Percentiles rank a stretch among this genome's conserved stretches.
Evolutionary conservation across 2,113 vertebrate genomes (phyloP).

Genomic region (Stercorarius parasiticus): DNA sequence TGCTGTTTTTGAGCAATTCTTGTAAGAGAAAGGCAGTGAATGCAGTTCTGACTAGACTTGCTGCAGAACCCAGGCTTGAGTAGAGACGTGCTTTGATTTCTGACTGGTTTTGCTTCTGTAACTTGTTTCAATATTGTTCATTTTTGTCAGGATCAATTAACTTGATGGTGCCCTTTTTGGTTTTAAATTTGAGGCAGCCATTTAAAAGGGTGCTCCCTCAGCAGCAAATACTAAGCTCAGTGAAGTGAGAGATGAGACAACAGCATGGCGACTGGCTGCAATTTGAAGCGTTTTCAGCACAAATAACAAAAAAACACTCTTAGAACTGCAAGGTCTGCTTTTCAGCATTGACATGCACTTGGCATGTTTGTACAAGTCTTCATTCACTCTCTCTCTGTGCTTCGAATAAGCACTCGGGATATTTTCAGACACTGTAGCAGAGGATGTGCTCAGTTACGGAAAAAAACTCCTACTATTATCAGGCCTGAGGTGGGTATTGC

Average conservation of each 20-base stretch:
- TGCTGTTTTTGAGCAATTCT: background rate
- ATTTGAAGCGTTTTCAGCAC: background rate
- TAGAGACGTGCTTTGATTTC: background rate
- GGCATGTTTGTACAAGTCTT: background rate
- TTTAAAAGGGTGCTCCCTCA: background rate
- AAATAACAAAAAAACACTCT: background rate
- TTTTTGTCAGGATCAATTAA: background rate
- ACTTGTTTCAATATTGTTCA: background rate
- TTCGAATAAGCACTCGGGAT: background rate
- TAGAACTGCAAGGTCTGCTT: background rate
- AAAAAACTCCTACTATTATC: background rate
- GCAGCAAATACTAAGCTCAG: background rate
- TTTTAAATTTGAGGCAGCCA: background rate
- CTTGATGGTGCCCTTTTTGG: background rate
- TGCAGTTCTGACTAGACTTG: background rate
- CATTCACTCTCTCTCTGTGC: background rate
- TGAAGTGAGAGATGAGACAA: background rate
- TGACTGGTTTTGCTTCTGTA: background rate
- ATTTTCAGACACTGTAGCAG: background rate
- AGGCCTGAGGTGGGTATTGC: background rate
- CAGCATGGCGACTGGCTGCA: background rate
- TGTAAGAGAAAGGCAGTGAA: background rate
- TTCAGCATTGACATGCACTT: background rate
- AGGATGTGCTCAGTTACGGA: background rate
- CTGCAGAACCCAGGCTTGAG: background rate